Evolutionary conservation across 2,797 vertebrate genomes (phyloP), one percentile per base, ranked within the genome.

Genomic region (Lepus townsendii): DNA sequence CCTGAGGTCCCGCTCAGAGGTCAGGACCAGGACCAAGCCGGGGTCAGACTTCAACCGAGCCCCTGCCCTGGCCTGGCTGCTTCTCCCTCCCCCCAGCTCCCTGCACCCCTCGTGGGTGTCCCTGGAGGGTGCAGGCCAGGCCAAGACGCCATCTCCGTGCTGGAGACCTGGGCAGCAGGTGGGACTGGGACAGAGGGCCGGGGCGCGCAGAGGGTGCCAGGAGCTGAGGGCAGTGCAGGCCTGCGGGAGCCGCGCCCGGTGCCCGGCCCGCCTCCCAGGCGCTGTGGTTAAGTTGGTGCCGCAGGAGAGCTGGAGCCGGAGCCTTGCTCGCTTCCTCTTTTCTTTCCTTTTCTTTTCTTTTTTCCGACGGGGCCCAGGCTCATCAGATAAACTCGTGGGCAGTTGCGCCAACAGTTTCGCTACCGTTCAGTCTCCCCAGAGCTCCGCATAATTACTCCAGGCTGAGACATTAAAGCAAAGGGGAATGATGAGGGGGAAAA

Each of bases 361-460:
- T 66, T 92, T 95, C 94, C 94, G 89, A 47, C 94, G 83, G 66
- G 95, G 95, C 92, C 97, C 94, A 91, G 84, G 87, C 97, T 98
- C 97, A 98, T 97, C 98, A 97, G 97, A 98, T 95, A 97, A 97
- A 98, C 97, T 97, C 97, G 95, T 97, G 87, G 1, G 84, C 97
- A 85, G 93, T 38, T 87, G 57, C 97, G 98, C 97, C 96, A 97
- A 96, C 97, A 88, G 83, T 98, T 98, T 97, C 97, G 97, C 96
- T 98, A 97, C 97, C 96, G 88, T 94, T 93, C 92, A 42, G 82
- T 97, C 97, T 98, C 98, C 98, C 96, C 65, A 96, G 97, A 98
- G 98, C 94, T 13, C 96, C 96, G 96, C 96, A 96, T 98, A 97
- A 98, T 98, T 98, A 98, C 97, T 98, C 96, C 87, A 98, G 97